Conservation (phyloP, 1,140 invertebrate species). For the Macrocentrus cingulum region DNA sequence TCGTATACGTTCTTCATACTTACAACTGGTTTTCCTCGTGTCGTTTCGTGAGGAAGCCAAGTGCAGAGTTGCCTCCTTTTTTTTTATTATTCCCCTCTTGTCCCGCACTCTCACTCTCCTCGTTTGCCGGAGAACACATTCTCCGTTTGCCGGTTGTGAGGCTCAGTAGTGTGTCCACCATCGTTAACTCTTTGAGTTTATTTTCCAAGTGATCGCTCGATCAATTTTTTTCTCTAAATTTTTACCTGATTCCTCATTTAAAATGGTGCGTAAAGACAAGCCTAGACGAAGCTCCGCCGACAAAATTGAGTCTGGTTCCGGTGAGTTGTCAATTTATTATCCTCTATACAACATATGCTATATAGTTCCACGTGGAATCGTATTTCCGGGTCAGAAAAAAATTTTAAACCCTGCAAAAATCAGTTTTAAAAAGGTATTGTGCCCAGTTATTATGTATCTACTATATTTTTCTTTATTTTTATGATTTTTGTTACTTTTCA, state of each 20-base stretch:
- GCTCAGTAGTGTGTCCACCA: neutral
- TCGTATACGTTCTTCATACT: neutral
- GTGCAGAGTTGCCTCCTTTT: too few species aligned
- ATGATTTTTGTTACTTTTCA: neutral
- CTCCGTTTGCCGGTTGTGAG: slow-evolving; percentile 2
- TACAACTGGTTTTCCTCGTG: too few species aligned
- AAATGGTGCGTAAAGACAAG: slow-evolving; percentile 52
- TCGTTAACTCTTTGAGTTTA: neutral
- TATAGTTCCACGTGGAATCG: too few species aligned
- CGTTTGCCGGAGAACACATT: slow-evolving; percentile 18
- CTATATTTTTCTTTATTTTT: too few species aligned
- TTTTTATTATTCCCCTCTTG: too few species aligned
- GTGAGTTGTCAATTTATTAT: slow-evolving; percentile 48
- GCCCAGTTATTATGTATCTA: too few species aligned
- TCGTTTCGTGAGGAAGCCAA: too few species aligned
- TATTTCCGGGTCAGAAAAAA: too few species aligned
- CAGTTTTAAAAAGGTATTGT: too few species aligned
- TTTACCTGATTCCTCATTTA: neutral
- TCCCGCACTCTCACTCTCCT: too few species aligned
- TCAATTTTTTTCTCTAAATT: neutral
- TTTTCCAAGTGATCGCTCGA: slow-evolving; percentile 22
- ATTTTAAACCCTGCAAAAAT: too few species aligned
- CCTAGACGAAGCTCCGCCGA: slow-evolving; percentile 35
- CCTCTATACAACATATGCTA: too few species aligned
- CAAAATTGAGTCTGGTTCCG: slow-evolving; percentile 50